Percentiles rank a stretch among this genome's conserved stretches.
phyloP scores from a whole-genome alignment of 2,888 invertebrate genomes.

The Cybosia mesomella region DNA sequence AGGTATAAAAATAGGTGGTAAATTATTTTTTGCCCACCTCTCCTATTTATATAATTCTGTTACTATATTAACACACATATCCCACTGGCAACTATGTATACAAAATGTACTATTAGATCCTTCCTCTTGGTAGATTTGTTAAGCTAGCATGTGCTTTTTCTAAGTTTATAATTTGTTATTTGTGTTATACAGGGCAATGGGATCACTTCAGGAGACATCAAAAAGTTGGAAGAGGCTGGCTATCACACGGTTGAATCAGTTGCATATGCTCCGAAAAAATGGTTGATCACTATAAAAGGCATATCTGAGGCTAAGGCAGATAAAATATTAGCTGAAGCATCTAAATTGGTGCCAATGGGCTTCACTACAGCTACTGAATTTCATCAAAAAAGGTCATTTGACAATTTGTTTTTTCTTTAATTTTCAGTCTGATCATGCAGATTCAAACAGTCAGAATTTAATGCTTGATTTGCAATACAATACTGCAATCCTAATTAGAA shows the following conservation, averaged over 20 bases:
- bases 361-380: conserved; percentile 99
- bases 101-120: neutral
- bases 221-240: conserved; percentile 97
- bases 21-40: neutral
- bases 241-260: conserved; percentile 98
- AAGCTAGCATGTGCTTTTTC: neutral
- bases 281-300: conserved; percentile 95
- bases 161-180: neutral
- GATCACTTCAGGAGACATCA: conserved; percentile 95
- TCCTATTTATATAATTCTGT: too few relatives aligned
- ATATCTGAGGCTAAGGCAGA: conserved; percentile 99
- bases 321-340: conserved; percentile 95
- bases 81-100: too few relatives aligned
- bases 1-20: too few relatives aligned
- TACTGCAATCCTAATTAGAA: too few relatives aligned
- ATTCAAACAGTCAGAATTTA: too few relatives aligned
- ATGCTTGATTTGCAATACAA: too few relatives aligned
- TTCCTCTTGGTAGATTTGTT: neutral
- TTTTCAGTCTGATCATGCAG: too few relatives aligned
- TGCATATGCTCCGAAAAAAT: conserved; percentile 97
- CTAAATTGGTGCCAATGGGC: conserved; percentile 98
- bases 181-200: conserved; percentile 93
- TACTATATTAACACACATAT: too few relatives aligned
- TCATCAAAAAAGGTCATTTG: conserved; percentile 92
- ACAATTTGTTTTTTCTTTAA: neutral